A percentile compares a stretch with the other conserved stretches of the same genome.
Evolutionary conservation across 2,113 vertebrate species (phyloP).

Genomic region (Podocnemis expansa): DNA sequence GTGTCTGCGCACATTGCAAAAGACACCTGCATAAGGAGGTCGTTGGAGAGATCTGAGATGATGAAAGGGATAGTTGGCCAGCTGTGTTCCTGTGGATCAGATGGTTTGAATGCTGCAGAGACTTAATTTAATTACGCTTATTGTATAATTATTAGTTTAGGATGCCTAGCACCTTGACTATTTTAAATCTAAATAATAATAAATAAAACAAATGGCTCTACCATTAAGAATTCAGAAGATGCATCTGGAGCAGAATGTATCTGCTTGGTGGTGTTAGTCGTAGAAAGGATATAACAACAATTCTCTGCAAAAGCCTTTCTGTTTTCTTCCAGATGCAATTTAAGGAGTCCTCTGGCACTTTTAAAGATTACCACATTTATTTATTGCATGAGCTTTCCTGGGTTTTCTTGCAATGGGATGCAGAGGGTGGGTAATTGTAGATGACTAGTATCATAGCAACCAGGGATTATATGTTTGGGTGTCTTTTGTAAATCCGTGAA

Average conservation of each 20-base stretch:
- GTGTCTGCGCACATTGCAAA: too few relatives aligned
- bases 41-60: too few relatives aligned
- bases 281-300: background rate
- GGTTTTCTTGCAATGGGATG: background rate
- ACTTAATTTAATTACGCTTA: constrained; percentile 37
- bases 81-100: constrained; percentile 11
- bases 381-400: too few relatives aligned
- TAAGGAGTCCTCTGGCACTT: too few relatives aligned
- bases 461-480: background rate
- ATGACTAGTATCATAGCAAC: background rate
- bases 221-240: background rate
- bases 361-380: too few relatives aligned
- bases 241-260: background rate
- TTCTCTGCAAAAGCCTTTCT: background rate
- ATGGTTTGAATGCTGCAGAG: constrained; percentile 27
- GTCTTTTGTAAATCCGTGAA: background rate
- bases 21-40: too few relatives aligned
- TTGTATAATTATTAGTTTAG: constrained; percentile 12
- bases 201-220: constrained; percentile 22
- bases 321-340: fast-evolving
- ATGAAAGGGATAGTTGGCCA: constrained; percentile 14
- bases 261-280: background rate
- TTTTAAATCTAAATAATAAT: constrained; percentile 12
- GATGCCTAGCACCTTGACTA: background rate
- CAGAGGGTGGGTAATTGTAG: background rate